Percentiles rank a stretch among this genome's conserved stretches.
These are phyloP conservation scores for Myotis davidii DNA, from an alignment of 2,113 vertebrate genomes.

Conservation along the genomic window DNA sequence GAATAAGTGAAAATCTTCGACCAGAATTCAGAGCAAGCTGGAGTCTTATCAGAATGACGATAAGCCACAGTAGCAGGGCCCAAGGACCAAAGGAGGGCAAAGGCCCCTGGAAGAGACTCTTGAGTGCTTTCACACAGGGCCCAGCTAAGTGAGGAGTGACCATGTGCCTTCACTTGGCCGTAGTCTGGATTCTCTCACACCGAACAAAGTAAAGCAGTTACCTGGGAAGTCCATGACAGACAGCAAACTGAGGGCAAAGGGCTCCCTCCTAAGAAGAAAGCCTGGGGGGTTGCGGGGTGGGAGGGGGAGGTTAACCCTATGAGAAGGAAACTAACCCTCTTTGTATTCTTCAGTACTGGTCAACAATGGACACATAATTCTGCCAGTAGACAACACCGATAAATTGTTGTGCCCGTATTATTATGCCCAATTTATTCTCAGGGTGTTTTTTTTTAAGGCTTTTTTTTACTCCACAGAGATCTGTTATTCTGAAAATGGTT, in stretches of 20 bases:
- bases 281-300: too few species aligned
- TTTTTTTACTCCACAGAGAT: not conserved
- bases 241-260: not conserved
- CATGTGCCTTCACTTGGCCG: too few species aligned
- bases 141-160: not conserved
- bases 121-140: not conserved
- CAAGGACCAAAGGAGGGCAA: not conserved
- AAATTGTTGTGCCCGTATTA: not conserved
- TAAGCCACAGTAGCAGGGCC: not conserved
- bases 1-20: not conserved
- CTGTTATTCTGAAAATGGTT: slow-evolving; percentile 36
- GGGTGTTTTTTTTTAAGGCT: not conserved
- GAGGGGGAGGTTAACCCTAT: not conserved
- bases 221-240: not conserved
- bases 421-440: not conserved
- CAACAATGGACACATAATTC: not conserved
- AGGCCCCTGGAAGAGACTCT: not conserved
- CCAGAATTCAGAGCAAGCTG: not conserved
- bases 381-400: not conserved
- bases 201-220: not conserved
- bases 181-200: not conserved
- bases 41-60: not conserved
- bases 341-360: not conserved
- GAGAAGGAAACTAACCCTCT: not conserved
- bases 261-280: not conserved